Evolutionary conservation across 2,797 vertebrate genomes (phyloP).

Genomic region (Peromyscus nudipes): DNA sequence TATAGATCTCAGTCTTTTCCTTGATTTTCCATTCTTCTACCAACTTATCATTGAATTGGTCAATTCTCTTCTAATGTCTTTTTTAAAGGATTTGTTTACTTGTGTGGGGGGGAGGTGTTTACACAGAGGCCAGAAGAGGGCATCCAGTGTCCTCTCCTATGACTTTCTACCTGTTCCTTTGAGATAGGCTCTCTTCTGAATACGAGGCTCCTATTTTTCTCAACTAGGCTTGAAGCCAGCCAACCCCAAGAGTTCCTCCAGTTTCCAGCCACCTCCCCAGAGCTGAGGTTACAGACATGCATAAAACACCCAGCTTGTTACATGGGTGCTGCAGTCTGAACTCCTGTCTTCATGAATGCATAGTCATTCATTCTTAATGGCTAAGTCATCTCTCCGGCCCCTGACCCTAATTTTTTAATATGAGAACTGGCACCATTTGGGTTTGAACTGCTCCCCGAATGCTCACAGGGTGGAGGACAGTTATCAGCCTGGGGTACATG

Average conservation of each 20-base stretch:
- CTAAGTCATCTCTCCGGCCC: background rate
- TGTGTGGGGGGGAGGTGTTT: background rate
- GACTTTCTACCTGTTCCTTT: background rate
- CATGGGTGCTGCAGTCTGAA: background rate
- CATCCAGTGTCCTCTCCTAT: background rate
- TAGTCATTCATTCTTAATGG: no score
- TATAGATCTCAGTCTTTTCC: background rate
- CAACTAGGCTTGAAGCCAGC: background rate
- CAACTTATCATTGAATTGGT: background rate
- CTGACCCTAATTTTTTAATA: background rate
- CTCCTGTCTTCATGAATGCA: background rate
- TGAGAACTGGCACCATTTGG: background rate
- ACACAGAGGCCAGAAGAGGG: background rate
- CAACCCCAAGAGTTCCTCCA: background rate
- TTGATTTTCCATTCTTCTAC: background rate
- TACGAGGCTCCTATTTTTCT: background rate
- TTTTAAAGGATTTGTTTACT: background rate
- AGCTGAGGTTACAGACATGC: background rate
- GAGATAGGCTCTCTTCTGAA: background rate
- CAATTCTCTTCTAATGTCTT: background rate
- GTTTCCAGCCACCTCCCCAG: no score
- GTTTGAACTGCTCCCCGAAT: background rate
- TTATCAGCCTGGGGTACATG: no score
- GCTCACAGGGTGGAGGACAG: no score
- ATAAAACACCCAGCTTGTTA: background rate